Percentiles rank a stretch among this genome's conserved stretches.
Conservation (phyloP, 2,113 vertebrate genomes). For the Calyptomena viridis region DNA sequence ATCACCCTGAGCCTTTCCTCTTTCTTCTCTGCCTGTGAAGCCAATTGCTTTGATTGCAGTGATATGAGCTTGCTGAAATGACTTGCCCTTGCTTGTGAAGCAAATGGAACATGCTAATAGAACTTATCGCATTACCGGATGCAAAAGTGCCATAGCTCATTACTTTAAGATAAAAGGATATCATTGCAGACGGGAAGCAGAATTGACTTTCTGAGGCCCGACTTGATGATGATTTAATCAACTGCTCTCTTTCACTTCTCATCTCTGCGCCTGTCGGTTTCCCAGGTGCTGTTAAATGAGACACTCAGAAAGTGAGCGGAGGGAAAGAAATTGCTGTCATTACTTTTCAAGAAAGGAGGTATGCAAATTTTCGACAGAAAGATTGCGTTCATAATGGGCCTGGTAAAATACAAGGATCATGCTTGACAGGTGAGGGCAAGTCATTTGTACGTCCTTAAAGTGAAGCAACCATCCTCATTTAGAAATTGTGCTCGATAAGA, state of each 20-base stretch:
- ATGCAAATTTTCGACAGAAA: constrained; percentile 94
- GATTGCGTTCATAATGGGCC: constrained; percentile 92
- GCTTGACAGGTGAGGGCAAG: constrained; percentile 89
- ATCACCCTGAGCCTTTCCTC: constrained; percentile 78
- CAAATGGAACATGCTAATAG: constrained; percentile 99
- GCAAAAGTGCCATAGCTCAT: constrained; percentile 99
- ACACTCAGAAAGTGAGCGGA: constrained; percentile 86
- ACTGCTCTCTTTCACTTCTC: constrained; percentile 99
- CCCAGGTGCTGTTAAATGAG: constrained; percentile 97
- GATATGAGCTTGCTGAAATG: constrained; percentile 93
- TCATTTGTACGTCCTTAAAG: constrained; percentile 87
- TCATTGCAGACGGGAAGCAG: constrained; percentile 99
- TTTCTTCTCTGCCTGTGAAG: constrained; percentile 85
- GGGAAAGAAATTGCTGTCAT: constrained; percentile 95
- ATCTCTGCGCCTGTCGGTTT: constrained; percentile 94
- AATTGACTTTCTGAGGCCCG: constrained; percentile 98
- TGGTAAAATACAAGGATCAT: constrained; percentile 89
- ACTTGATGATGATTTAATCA: constrained; percentile 99
- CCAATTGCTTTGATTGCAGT: constrained; percentile 96
- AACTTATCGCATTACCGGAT: constrained; percentile 98
- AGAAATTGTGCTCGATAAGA: constrained; percentile 71
- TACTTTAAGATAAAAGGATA: constrained; percentile 99
- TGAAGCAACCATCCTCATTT: constrained; percentile 76
- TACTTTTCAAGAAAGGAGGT: constrained; percentile 92
- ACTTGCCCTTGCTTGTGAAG: constrained; percentile 97